A percentile compares a stretch with the other conserved stretches of the same genome.
phyloP scores from a whole-genome alignment of 1,140 invertebrate species.

The Elysia chlorotica region DNA sequence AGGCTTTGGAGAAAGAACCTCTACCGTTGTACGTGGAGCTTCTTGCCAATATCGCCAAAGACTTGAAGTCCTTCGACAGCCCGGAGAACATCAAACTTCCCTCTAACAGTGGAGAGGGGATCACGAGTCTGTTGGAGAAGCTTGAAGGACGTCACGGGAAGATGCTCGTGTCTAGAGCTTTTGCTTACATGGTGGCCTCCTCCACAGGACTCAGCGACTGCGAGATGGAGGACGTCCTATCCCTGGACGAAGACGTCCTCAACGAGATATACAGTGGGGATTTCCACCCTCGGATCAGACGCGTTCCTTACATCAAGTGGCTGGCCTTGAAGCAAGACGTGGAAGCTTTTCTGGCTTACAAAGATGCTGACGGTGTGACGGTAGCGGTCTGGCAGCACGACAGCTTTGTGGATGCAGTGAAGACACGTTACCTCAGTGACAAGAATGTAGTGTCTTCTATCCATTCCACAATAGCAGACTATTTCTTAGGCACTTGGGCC shows the following conservation, averaged over 20 bases:
- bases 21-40: constrained; percentile 46
- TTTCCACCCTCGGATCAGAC: constrained; percentile 41
- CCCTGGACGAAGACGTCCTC: constrained; percentile 55
- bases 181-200: constrained; percentile 72
- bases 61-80: constrained; percentile 32
- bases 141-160: constrained; percentile 49
- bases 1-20: constrained; percentile 38
- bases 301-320: constrained; percentile 46
- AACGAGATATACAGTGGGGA: constrained; percentile 41
- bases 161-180: constrained; percentile 67
- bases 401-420: constrained; percentile 32
- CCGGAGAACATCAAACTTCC: constrained; percentile 22
- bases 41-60: constrained; percentile 36
- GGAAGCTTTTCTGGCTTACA: constrained; percentile 29
- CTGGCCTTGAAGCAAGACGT: constrained; percentile 39
- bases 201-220: constrained; percentile 54
- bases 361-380: constrained; percentile 46
- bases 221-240: constrained; percentile 59
- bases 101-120: constrained; percentile 30
- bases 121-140: constrained; percentile 34
- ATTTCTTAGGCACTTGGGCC: constrained; percentile 52
- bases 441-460: constrained; percentile 26
- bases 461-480: constrained; percentile 53
- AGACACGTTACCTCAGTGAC: constrained; percentile 37
- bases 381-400: constrained; percentile 44